Evolutionary conservation across 1,140 invertebrate species (phyloP).

Genomic region (Leptinotarsa texana): DNA sequence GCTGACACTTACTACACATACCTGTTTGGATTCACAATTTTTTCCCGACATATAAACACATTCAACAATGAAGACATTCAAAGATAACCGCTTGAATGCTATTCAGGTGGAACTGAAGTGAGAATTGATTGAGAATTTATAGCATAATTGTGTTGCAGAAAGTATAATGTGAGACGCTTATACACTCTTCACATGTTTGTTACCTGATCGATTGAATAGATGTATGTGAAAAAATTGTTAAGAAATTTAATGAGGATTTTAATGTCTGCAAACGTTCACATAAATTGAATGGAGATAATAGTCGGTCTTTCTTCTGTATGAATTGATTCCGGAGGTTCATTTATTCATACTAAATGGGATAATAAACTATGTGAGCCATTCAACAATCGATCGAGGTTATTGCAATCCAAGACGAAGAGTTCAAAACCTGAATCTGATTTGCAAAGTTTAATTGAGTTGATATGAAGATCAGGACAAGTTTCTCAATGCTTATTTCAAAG

Average conservation of each 20-base stretch:
- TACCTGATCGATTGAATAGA: background rate
- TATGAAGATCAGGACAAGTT: no score
- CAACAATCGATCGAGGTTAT: no score
- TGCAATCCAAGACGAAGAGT: no score
- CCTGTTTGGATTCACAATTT: background rate
- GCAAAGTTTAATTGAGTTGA: no score
- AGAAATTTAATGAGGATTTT: background rate
- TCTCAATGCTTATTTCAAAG: no score
- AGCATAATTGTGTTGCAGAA: background rate
- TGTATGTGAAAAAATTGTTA: background rate
- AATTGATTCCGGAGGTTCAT: background rate
- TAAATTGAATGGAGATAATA: slow-evolving; percentile 1
- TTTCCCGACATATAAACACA: background rate
- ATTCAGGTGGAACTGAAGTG: slow-evolving; percentile 5
- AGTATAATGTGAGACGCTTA: background rate
- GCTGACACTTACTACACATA: background rate
- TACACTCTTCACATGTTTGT: background rate
- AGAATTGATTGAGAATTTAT: background rate
- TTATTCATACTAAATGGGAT: background rate
- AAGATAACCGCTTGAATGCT: slow-evolving; percentile 5
- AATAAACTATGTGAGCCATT: no score
- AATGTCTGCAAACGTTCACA: background rate
- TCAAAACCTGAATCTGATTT: no score
- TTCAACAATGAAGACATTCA: slow-evolving; percentile 1
- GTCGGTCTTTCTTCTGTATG: background rate